Percentiles rank a stretch among this genome's conserved stretches.
Evolutionary conservation across 2,113 vertebrate species (phyloP).

Genomic region (Anolis carolinensis): DNA sequence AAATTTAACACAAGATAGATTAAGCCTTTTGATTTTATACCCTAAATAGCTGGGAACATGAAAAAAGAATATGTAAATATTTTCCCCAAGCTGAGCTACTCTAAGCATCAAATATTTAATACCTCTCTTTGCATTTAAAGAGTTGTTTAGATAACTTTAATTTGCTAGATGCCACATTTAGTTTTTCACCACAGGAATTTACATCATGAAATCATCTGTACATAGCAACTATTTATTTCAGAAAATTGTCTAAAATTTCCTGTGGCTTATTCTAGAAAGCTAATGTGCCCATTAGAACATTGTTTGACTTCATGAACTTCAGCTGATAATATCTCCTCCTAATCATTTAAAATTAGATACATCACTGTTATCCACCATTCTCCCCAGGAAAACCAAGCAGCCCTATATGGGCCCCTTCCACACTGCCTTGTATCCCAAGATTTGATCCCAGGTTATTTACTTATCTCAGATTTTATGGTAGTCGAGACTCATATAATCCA

Average conservation of each 20-base stretch:
- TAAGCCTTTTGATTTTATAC: constrained; percentile 3
- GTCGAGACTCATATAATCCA: no score
- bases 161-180: constrained; percentile 11
- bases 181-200: background rate
- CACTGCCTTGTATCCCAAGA: no score
- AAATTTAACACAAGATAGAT: constrained; percentile 27
- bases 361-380: no score
- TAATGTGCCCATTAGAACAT: background rate
- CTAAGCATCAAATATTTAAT: constrained; percentile 24
- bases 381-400: no score
- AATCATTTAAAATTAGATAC: no score
- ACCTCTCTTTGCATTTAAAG: background rate
- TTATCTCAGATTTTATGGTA: no score
- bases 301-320: background rate
- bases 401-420: no score
- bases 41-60: constrained; percentile 9
- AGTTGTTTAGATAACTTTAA: background rate
- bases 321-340: background rate
- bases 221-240: background rate
- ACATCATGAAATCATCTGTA: background rate
- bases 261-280: background rate
- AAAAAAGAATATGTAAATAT: background rate
- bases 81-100: background rate
- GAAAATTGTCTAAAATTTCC: background rate
- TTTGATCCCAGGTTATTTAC: no score